Percentiles rank a stretch among this genome's conserved stretches.
phyloP scores from a whole-genome alignment of 2,797 vertebrate species.

The Discoglossus pictus region DNA sequence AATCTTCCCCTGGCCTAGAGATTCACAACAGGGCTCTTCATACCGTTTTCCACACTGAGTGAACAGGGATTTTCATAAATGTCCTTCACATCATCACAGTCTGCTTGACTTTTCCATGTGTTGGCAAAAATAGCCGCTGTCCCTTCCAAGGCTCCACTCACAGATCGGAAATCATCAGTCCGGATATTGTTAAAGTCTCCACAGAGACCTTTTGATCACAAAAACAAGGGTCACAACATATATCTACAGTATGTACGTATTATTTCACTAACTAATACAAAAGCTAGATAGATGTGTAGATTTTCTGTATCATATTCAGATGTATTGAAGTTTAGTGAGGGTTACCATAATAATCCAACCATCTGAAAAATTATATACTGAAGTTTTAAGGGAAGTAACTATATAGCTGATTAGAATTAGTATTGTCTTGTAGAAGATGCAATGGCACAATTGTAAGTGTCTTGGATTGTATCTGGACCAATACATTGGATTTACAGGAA shows the following conservation, averaged over 20 bases:
- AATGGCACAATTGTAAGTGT: no score
- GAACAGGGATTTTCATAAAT: constrained; percentile 67
- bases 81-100: constrained; percentile 61
- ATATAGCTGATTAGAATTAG: no score
- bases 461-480: no score
- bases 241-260: not conserved
- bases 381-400: no score
- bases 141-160: constrained; percentile 60
- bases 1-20: not conserved
- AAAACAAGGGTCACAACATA: not conserved
- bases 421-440: no score
- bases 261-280: no score
- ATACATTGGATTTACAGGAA: no score
- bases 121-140: constrained; percentile 65
- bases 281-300: no score
- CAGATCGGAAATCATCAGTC: constrained; percentile 69
- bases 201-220: constrained; percentile 65
- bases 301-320: no score
- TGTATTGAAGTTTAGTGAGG: no score
- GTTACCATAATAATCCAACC: no score
- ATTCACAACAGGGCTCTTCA: not conserved
- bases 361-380: no score
- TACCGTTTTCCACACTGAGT: constrained; percentile 68
- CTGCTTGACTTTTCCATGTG: constrained; percentile 65
- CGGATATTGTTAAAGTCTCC: constrained; percentile 72